phyloP scores from a whole-genome alignment of 2,888 invertebrate genomes.

The Napeogenes sylphis region DNA sequence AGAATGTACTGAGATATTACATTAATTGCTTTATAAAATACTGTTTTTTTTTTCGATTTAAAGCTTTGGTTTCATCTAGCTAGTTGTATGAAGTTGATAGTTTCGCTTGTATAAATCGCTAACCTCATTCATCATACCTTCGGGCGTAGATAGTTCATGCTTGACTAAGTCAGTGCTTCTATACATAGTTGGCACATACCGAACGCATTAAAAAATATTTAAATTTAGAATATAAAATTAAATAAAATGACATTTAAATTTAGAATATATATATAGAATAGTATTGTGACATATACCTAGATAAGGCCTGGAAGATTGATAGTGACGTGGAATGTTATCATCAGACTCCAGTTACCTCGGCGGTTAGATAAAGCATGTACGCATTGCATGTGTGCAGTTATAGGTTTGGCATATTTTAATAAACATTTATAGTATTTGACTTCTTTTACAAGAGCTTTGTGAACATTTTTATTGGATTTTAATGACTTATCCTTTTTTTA shows the following conservation, averaged over 20 bases:
- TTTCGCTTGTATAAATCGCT: conserved; percentile 37
- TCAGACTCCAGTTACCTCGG: conserved; percentile 43
- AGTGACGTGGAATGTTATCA: conserved; percentile 44
- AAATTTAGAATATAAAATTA: not conserved
- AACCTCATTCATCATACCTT: conserved; percentile 29
- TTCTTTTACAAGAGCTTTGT: too few species aligned
- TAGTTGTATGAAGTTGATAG: conserved; percentile 27
- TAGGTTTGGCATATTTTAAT: not conserved
- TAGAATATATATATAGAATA: not conserved
- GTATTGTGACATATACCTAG: not conserved
- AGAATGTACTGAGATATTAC: conserved; percentile 15
- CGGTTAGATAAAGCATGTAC: conserved; percentile 48
- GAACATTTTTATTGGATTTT: too few species aligned
- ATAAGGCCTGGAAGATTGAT: not conserved
- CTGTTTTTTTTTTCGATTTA: not conserved
- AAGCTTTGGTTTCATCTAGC: not conserved
- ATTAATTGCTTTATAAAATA: conserved; percentile 15
- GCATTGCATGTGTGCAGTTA: conserved; percentile 13
- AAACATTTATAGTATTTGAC: too few species aligned
- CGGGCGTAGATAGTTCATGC: conserved; percentile 33
- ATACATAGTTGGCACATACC: not conserved
- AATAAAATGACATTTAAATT: not conserved
- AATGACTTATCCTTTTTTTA: too few species aligned
- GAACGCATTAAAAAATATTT: not conserved
- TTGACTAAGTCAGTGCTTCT: not conserved